Evolutionary conservation across 2,888 invertebrate genomes (phyloP), one percentile per base, ranked within the genome.

Genomic region (Sphecodes monilicornis): DNA sequence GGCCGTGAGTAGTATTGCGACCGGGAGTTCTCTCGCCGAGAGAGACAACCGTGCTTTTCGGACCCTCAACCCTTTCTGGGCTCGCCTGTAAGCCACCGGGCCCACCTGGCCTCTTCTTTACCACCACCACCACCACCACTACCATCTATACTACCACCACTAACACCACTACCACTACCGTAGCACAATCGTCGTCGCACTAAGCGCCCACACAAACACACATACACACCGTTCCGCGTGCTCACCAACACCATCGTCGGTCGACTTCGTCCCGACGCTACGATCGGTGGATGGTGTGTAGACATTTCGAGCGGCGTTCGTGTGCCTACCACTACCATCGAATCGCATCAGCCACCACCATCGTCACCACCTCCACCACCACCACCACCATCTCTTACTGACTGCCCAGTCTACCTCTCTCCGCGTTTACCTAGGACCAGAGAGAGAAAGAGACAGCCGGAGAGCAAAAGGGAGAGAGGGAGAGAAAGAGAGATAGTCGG

Each of bases 21-120:
- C 54, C 78, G 86, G 78, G 66, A 88, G 84, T 82, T 86, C 86
- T 83, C 82, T 95, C 1, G n/a, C 54, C 95, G 95, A 95, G 95
- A 95, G 95, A 95, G 95, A 86, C 84, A 85, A 80, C 86, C 86
- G 86, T 76, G 80, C 86, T 83, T 87, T 90, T 82, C 80, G 86
- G 84, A 84, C 85, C 90, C 89, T 86, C 88, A 90, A 90, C 90
- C 90, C 90, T 90, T 90, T 90, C 88, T 86, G 85, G 81, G 68
- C 78, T 82, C 50, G 84, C 75, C 75, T 79, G 75, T 76, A 85
- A 88, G 74, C 87, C 82, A 84, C 81, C 78, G 76, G 84, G 74
- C 80, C 90, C 90, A 90, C 90, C 90, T 90, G 90, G 90, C 86
- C 88, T 88, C 86, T 83, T 78, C 83, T 78, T 77, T 80, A 77